phyloP scores from a whole-genome alignment of 1,140 invertebrate species.

The Proctacanthus coquilletti region DNA sequence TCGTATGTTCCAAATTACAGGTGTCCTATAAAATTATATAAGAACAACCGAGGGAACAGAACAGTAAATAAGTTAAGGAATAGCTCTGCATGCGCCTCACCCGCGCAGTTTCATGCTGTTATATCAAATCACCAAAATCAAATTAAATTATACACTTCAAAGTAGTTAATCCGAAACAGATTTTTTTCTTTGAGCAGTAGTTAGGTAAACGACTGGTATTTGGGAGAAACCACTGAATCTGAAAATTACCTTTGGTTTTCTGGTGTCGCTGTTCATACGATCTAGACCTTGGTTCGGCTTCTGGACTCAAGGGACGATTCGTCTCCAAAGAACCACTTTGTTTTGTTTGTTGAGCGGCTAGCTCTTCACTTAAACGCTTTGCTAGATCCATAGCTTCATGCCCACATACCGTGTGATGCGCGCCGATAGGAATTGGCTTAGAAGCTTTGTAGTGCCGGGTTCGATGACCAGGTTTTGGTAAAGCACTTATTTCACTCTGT shows the following conservation, averaged over 20 bases:
- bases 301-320: constrained; percentile 31
- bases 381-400: constrained; percentile 62
- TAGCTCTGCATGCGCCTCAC: no score
- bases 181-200: no score
- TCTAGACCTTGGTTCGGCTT: constrained; percentile 40
- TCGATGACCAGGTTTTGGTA: constrained; percentile 1
- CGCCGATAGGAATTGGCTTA: constrained; percentile 51
- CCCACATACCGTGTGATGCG: constrained; percentile 54
- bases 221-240: no score
- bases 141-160: no score
- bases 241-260: constrained; percentile 39
- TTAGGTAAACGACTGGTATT: no score
- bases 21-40: no score
- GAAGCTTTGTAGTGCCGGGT: constrained; percentile 22
- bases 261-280: constrained; percentile 46
- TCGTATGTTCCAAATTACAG: no score
- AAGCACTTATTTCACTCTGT: constrained; percentile 1
- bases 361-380: constrained; percentile 50
- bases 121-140: no score
- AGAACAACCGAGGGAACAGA: no score
- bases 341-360: constrained; percentile 40
- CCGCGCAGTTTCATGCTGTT: no score
- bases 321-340: constrained; percentile 31
- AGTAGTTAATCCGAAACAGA: no score
- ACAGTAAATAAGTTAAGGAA: no score